Percentiles rank a stretch among this genome's conserved stretches.
phyloP scores from a whole-genome alignment of 2,797 vertebrate genomes.

The Kryptolebias ocellatus region DNA sequence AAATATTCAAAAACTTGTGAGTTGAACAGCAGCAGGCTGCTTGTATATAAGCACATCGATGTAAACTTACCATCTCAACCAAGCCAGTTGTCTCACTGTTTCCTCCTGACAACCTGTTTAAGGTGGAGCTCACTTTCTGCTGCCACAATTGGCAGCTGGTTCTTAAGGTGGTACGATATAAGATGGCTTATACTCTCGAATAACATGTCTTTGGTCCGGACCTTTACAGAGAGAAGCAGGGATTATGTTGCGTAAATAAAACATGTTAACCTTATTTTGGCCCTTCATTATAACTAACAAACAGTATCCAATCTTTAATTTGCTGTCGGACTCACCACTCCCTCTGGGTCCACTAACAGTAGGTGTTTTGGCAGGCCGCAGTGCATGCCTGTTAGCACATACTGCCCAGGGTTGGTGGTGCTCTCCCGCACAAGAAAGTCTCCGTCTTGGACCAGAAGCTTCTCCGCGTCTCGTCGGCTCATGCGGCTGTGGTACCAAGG shows the following conservation, averaged over 20 bases:
- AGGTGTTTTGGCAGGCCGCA: constrained; percentile 93
- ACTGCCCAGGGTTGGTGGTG: constrained; percentile 94
- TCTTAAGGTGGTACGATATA: constrained; percentile 93
- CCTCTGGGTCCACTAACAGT: constrained; percentile 95
- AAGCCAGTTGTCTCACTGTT: constrained; percentile 75
- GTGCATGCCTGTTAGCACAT: constrained; percentile 96
- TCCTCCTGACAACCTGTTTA: constrained; percentile 89
- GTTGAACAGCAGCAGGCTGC: background rate
- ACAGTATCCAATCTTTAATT: background rate
- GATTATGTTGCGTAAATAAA: background rate
- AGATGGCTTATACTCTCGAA: constrained; percentile 98
- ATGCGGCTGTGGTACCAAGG: constrained; percentile 96
- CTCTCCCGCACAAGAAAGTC: constrained; percentile 97
- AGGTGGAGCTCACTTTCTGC: constrained; percentile 95
- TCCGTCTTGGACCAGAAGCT: constrained; percentile 88
- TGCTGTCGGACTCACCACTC: constrained; percentile 87
- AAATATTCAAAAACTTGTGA: too few species aligned
- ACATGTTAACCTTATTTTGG: background rate
- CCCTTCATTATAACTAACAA: background rate
- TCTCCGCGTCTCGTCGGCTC: constrained; percentile 93
- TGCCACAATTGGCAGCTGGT: constrained; percentile 93
- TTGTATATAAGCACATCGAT: background rate
- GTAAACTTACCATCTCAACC: constrained; percentile 49
- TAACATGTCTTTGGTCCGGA: constrained; percentile 95
- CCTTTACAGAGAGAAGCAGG: constrained; percentile 72